Evolutionary conservation across 2,113 vertebrate genomes (phyloP).

Genomic region (Eira barbara): DNA sequence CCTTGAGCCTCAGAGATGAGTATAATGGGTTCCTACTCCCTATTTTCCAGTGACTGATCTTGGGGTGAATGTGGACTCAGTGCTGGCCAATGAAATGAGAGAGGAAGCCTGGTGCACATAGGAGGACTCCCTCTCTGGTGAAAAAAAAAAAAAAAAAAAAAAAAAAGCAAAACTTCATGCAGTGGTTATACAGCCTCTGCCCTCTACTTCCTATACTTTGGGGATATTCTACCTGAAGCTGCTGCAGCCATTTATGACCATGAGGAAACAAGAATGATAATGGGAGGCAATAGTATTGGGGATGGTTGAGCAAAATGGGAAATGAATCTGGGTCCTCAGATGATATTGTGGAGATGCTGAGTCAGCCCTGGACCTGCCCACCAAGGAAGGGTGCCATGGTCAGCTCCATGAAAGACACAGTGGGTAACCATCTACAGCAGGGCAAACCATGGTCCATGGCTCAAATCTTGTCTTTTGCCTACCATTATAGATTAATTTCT

Average conservation of each 20-base stretch:
- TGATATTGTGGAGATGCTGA: background rate
- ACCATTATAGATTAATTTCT: background rate
- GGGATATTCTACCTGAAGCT: background rate
- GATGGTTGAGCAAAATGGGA: background rate
- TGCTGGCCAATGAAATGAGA: background rate
- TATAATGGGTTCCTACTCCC: background rate
- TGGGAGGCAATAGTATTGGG: too few species aligned
- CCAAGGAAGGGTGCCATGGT: background rate
- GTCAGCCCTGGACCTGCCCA: background rate
- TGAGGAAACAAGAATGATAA: background rate
- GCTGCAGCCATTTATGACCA: background rate
- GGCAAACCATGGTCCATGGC: background rate
- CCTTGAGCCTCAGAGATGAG: background rate
- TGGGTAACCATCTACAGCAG: background rate
- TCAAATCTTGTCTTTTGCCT: background rate
- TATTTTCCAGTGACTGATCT: background rate
- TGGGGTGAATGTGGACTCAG: background rate
- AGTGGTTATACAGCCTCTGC: background rate
- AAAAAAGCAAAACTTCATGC: background rate
- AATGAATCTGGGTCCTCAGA: background rate
- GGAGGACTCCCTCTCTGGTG: background rate
- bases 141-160: background rate
- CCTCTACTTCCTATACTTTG: background rate
- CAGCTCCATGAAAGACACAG: background rate
- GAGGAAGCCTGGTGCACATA: background rate